phyloP scores from a whole-genome alignment of 2,888 invertebrate genomes.

The Harpalus rufipes region DNA sequence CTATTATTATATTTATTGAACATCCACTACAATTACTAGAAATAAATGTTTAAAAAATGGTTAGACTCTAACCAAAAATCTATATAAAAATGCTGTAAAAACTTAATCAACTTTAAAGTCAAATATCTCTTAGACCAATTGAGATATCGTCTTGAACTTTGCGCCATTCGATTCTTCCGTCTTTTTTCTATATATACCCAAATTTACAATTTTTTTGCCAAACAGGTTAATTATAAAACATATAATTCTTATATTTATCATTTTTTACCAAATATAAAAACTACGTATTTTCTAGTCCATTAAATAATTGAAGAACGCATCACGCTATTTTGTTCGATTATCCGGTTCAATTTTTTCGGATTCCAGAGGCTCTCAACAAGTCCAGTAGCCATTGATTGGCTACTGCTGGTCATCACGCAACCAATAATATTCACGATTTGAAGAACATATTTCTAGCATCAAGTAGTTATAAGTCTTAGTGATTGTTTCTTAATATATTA shows the following conservation, averaged over 20 bases:
- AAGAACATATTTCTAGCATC: constrained; percentile 6
- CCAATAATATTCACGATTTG: background rate
- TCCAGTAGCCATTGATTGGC: background rate
- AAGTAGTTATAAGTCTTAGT: constrained; percentile 1
- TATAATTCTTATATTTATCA: background rate
- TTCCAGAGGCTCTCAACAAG: constrained; percentile 25
- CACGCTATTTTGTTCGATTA: constrained; percentile 28
- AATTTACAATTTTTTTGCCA: background rate
- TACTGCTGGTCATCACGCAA: constrained; percentile 30
- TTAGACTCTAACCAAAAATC: background rate
- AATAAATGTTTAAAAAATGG: background rate
- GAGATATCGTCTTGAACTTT: background rate
- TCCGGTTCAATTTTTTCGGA: constrained; percentile 10
- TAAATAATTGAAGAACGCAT: constrained; percentile 18
- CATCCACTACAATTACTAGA: background rate
- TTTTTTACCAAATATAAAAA: background rate
- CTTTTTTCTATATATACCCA: background rate
- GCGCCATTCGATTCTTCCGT: background rate
- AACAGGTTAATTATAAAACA: background rate
- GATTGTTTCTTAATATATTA: constrained; percentile 16
- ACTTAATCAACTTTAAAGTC: background rate
- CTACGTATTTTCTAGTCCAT: constrained; percentile 9
- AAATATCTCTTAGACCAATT: background rate
- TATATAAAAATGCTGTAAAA: background rate
- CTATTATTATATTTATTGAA: background rate